Base-by-base conservation (phyloP, 2,888 invertebrate genomes). In the Galerucella pusilla region DNA sequence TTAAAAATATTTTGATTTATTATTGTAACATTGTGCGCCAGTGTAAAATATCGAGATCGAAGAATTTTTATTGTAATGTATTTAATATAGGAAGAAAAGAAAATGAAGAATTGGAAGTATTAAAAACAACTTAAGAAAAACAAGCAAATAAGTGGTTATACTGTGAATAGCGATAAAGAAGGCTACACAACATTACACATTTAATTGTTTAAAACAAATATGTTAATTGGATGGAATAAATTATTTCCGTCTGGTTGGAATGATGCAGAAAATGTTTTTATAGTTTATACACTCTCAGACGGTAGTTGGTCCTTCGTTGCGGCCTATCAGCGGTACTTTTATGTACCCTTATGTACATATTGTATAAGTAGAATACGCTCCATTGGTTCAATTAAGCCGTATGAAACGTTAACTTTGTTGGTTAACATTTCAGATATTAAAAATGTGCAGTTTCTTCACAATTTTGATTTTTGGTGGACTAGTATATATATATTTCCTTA, bases 1-100 rank as follows among this genome's bases (percentile, higher is more conserved):
- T 71, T 71, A 71, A 63, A 70, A 54, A 65, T 71, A 54, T 71
- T 20, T 71, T 71, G 71, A 71, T 71, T 71, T 71, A 71, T 71
- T 20, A 61, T 61, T 35, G 28, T 28, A 61, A 61, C 35, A 35
- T 61, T 35, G 35, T 35, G 14, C 7, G 7, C 35, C 61, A 35
- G 61, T n/a, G 35, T 28, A 61, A 61, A 61, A 61, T 57, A 57
- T 57, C 20, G 16, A 57, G 16, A 57, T 20, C 10, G 20, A 57
- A 57, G 20, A 57, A 57, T 57, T 54, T 54, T 49, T 49, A 49
- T 49, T 49, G 49, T 49, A 49, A 49, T 14, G 14, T 14, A 49
- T 49, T 49, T 49, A 49, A 49, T 49, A 4, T 49, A 12, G 14
- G 14, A 6, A 49, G 3, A 49, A 54, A 57, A 16, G 1, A 16